Percentiles rank a stretch among this genome's conserved stretches.
Conservation (phyloP, 2,888 invertebrate species). For the Yponomeuta plumbellus region DNA sequence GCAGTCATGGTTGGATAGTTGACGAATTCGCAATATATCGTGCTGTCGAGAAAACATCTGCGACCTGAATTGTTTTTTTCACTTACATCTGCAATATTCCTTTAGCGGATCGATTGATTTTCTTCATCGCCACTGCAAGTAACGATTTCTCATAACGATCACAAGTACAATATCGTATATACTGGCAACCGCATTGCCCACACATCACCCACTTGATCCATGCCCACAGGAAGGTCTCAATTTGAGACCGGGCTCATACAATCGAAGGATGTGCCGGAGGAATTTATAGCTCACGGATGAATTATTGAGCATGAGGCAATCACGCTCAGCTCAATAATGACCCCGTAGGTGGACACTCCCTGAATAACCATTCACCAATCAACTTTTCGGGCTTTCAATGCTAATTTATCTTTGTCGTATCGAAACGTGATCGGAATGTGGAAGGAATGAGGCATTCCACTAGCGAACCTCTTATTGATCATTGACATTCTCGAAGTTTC, state of each 20-base stretch:
- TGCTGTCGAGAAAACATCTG: not conserved
- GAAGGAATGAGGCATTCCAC: constrained; percentile 11
- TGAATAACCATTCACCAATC: constrained; percentile 50
- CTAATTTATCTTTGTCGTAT: constrained; percentile 15
- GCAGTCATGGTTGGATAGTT: not conserved
- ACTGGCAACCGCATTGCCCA: constrained; percentile 16
- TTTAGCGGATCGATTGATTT: constrained; percentile 8
- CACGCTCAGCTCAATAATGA: constrained; percentile 44
- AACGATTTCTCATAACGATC: not conserved
- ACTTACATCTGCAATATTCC: not conserved
- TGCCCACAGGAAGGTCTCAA: constrained; percentile 51
- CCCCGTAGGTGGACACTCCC: constrained; percentile 50
- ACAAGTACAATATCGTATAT: not conserved
- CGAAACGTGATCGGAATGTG: constrained; percentile 13
- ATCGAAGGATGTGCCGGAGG: constrained; percentile 64
- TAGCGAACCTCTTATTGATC: constrained; percentile 26
- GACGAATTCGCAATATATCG: not conserved
- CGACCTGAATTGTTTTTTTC: constrained; percentile 11
- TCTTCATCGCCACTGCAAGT: not conserved
- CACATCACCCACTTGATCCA: constrained; percentile 27
- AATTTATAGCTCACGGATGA: constrained; percentile 43
- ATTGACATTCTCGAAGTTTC: not conserved
- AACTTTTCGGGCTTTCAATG: constrained; percentile 18
- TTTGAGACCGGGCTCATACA: constrained; percentile 40
- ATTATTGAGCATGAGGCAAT: constrained; percentile 34